Conservation (phyloP, 2,888 invertebrate genomes). For the Drosophila barbarae region DNA sequence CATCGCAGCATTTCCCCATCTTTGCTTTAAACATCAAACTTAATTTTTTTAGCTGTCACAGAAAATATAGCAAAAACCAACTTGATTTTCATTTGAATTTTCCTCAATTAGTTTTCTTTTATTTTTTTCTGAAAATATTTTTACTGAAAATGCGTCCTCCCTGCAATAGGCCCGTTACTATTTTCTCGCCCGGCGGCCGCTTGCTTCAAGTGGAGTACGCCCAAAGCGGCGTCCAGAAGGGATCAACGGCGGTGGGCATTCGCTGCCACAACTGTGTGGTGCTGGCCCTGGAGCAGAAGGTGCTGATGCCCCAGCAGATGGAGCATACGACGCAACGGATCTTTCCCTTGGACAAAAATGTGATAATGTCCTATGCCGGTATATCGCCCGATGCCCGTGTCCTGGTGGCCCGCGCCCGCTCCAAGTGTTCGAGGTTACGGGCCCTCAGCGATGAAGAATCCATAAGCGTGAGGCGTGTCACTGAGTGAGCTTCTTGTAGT, state of each 20-base stretch:
- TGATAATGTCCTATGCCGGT: not conserved
- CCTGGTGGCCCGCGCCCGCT: not conserved
- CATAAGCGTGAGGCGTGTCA: not conserved
- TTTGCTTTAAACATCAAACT: not conserved
- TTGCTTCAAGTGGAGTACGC: slow-evolving; percentile 2
- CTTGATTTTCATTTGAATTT: too few relatives aligned
- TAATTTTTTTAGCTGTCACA: not conserved
- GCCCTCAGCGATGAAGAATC: fast-evolving
- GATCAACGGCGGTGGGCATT: not conserved
- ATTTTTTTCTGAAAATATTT: too few relatives aligned
- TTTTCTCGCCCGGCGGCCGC: not conserved
- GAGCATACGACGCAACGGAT: not conserved
- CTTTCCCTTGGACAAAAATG: not conserved
- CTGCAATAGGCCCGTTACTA: not conserved
- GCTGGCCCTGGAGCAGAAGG: not conserved
- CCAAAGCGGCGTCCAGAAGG: not conserved
- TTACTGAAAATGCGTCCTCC: not conserved
- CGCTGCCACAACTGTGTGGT: not conserved
- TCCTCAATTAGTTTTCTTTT: fast-evolving
- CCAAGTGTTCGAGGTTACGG: not conserved
- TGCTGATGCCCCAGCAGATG: not conserved
- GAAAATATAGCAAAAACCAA: too few relatives aligned
- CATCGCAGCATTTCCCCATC: not conserved
- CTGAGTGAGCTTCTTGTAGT: not conserved
- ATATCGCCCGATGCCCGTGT: not conserved